A percentile compares a stretch with the other conserved stretches of the same genome.
Evolutionary conservation across 2,113 vertebrate species (phyloP).

Genomic region (Lepus americanus): DNA sequence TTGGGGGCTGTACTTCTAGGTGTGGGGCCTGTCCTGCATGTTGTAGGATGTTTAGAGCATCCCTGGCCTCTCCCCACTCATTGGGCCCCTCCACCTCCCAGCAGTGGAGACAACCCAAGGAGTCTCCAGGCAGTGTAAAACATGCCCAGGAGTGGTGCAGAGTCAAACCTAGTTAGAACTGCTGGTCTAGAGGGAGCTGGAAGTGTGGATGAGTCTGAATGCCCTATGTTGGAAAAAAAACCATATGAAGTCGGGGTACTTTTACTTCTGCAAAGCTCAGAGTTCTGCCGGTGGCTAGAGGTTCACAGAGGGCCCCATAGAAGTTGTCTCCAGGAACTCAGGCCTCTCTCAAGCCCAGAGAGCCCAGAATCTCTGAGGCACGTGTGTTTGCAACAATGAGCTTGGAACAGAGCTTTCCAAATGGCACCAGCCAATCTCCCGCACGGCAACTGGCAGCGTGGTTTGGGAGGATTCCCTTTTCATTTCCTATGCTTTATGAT

Average conservation of each 20-base stretch:
- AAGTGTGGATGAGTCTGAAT: neutral
- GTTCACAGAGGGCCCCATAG: neutral
- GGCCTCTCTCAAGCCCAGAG: neutral
- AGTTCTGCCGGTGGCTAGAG: neutral
- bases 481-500: constrained; percentile 80
- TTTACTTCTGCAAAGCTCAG: neutral
- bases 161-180: neutral
- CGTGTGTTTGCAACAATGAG: constrained; percentile 37
- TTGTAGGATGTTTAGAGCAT: neutral
- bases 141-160: neutral
- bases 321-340: neutral
- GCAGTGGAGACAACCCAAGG: neutral
- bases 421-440: constrained; percentile 39
- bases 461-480: constrained; percentile 81
- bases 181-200: neutral
- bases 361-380: neutral
- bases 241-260: neutral
- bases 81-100: neutral
- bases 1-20: neutral
- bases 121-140: neutral
- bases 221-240: neutral
- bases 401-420: constrained; percentile 68
- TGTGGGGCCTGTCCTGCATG: neutral
- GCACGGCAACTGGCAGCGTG: neutral
- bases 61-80: neutral